These are phyloP conservation scores for Eidolon helvum DNA, from an alignment of 2,113 vertebrate species.

Conservation along the genomic window DNA sequence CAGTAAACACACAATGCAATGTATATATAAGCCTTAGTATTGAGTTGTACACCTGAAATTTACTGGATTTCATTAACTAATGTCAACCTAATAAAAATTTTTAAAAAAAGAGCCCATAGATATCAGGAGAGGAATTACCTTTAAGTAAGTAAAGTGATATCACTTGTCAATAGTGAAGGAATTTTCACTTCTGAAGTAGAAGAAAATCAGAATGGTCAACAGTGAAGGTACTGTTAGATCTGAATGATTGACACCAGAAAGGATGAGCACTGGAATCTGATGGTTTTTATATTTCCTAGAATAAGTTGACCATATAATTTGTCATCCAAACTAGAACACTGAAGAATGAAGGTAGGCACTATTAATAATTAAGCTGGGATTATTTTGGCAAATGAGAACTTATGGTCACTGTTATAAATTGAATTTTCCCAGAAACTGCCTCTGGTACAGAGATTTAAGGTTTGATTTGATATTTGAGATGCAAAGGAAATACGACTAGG, in stretches of 20 bases:
- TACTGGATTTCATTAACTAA: too few species aligned
- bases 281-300: neutral
- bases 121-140: neutral
- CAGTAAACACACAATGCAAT: too few species aligned
- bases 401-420: neutral
- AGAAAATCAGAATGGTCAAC: neutral
- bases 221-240: neutral
- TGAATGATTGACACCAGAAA: neutral
- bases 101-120: too few species aligned
- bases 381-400: neutral
- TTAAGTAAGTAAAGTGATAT: neutral
- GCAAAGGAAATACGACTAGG: neutral
- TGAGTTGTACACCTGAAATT: too few species aligned
- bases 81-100: too few species aligned
- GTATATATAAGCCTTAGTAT: too few species aligned
- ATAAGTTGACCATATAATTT: neutral
- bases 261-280: neutral
- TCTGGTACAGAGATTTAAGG: neutral
- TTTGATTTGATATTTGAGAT: neutral
- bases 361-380: neutral
- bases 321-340: neutral
- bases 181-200: neutral
- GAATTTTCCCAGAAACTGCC: neutral
- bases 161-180: neutral
- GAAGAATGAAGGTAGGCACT: neutral